Evolutionary conservation across 23 tunicate genomes (phyloP).

Genomic region (Oikopleura dioica): DNA sequence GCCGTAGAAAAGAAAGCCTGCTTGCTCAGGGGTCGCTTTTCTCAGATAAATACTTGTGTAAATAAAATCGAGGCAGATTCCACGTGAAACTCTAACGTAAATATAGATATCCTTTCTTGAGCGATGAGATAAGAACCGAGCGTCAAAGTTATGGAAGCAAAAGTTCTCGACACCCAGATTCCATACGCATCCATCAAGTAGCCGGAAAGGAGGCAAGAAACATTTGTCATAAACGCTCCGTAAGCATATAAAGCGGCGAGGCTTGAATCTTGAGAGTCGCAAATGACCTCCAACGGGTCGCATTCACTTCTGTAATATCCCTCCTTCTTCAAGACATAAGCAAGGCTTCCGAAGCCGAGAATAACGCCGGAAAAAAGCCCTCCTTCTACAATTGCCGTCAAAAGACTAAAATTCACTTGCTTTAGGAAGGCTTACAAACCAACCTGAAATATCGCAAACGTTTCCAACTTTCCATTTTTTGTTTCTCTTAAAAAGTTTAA

Average conservation of each 20-base stretch:
- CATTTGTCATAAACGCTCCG: neutral
- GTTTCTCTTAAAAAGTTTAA: too few relatives aligned
- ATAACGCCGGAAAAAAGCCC: neutral
- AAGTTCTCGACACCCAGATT: neutral
- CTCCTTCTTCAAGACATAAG: neutral
- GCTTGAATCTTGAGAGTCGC: neutral
- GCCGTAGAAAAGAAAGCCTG: too few relatives aligned
- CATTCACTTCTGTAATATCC: neutral
- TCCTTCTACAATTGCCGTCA: neutral
- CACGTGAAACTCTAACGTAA: too few relatives aligned
- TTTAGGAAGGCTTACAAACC: too few relatives aligned
- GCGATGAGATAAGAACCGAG: neutral
- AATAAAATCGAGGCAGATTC: too few relatives aligned
- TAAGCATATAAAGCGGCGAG: neutral
- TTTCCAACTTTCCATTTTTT: too few relatives aligned
- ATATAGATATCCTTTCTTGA: too few relatives aligned
- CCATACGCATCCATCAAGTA: constrained; percentile 5
- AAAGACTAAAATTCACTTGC: too few relatives aligned
- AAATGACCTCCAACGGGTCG: neutral
- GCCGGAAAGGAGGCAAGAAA: neutral
- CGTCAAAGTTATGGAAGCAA: neutral
- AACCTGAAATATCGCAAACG: too few relatives aligned
- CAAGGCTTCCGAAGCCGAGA: neutral
- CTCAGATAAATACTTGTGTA: too few relatives aligned
- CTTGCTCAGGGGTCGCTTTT: too few relatives aligned